Evolutionary conservation across 2,113 vertebrate species (phyloP).

Genomic region (Cephalopterus ornatus): DNA sequence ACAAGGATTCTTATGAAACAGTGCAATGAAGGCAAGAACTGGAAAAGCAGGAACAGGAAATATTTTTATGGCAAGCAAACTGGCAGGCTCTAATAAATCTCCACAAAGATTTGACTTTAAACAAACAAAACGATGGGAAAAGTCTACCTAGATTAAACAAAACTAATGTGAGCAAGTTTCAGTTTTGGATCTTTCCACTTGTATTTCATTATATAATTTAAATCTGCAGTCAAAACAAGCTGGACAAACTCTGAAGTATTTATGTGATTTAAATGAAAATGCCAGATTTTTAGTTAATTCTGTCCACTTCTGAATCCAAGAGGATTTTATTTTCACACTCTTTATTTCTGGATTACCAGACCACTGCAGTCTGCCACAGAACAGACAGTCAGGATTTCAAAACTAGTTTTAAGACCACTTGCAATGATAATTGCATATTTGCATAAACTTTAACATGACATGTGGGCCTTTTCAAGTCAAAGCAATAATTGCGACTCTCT

Average conservation of each 20-base stretch:
- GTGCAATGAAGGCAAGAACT: background rate
- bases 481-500: background rate
- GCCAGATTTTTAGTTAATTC: background rate
- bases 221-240: background rate
- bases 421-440: accelerated
- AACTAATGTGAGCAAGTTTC: background rate
- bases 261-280: background rate
- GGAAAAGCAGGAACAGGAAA: background rate
- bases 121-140: background rate
- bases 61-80: background rate
- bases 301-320: background rate
- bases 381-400: background rate
- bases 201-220: background rate
- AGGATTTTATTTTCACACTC: background rate
- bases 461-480: background rate
- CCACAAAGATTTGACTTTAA: background rate
- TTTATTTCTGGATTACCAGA: background rate
- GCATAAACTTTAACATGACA: background rate
- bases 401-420: background rate
- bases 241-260: background rate
- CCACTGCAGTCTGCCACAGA: background rate
- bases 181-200: background rate
- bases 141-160: background rate
- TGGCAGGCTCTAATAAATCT: background rate
- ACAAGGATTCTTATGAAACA: background rate